Base-by-base conservation (phyloP, 2,888 invertebrate species). In the Tetrapedia diversipes region DNA sequence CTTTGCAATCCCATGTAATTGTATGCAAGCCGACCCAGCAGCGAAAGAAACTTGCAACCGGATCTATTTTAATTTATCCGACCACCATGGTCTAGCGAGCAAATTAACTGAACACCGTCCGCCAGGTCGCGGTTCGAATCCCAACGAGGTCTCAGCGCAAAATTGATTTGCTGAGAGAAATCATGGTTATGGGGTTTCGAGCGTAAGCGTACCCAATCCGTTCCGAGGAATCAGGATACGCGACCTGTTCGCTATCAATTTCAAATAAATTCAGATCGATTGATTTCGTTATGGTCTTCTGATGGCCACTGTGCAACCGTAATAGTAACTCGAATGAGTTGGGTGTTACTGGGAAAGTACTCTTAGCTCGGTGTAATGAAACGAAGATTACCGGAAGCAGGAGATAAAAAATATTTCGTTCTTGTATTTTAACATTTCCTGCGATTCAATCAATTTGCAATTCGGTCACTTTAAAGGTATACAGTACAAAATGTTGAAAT, bases 81-180 rank as follows among this genome's bases (percentile, higher is more conserved):
- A 83, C 78, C 79, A 84, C 68, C 85, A 89, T 85, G 89, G 86
- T 87, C 87, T 86, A 80, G 83, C 86, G 89, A 86, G 87, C 86
- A 89, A 91, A 90, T 90, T 90, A 90, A 89, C 87, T 87, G 88
- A 86, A 86, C 86, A 84, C 84, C 82, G 81, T 84, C 76, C 80
- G 84, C 74, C 81, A 81, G 81, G 89, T 87, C 83, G 88, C 90
- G 90, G 89, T 90, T 88, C 88, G 88, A 84, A 86, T 89, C 83
- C 85, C 87, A 90, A 90, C 80, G 88, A 89, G 91, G 91, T 89
- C 89, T 89, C 77, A 75, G 87, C 81, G 73, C 81, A 81, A 83
- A 85, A 85, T 83, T 83, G 86, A 85, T 79, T 80, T 43, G 77
- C 79, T 59, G 45, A 47, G 83, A 85, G 85, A 85, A 85, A 84